Percentiles rank a stretch among this genome's conserved stretches.
Conservation (phyloP, 2,888 invertebrate genomes). For the Pandemis corylana region DNA sequence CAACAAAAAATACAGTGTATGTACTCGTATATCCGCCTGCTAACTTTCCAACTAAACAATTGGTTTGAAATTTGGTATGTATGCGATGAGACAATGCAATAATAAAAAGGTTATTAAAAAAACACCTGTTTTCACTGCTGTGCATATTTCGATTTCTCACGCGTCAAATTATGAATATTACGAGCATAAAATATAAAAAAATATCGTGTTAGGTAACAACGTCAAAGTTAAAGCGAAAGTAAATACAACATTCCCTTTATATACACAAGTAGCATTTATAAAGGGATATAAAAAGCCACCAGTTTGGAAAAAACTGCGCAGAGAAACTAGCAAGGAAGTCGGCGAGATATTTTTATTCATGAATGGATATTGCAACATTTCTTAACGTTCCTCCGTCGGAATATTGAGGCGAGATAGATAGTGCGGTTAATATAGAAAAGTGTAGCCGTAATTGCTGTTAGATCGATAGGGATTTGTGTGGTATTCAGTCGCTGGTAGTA, state of each 20-base stretch:
- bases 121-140: no score
- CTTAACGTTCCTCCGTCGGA: neutral
- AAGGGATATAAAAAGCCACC: neutral
- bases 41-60: no score
- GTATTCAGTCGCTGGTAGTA: neutral
- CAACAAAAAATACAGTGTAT: no score
- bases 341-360: constrained; percentile 6
- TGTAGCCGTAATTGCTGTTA: neutral
- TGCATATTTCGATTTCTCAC: no score
- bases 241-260: neutral
- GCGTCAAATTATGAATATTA: no score
- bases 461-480: neutral
- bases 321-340: neutral
- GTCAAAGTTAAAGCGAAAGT: neutral
- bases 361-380: constrained; percentile 7
- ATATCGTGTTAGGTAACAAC: no score
- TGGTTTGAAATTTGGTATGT: no score
- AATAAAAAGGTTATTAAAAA: no score
- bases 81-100: no score
- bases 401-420: neutral
- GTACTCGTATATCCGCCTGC: no score
- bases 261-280: neutral
- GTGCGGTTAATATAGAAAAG: constrained; percentile 5
- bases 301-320: neutral
- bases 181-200: no score